phyloP scores from a whole-genome alignment of 2,797 vertebrate species.

The Vespertilio murinus region DNA sequence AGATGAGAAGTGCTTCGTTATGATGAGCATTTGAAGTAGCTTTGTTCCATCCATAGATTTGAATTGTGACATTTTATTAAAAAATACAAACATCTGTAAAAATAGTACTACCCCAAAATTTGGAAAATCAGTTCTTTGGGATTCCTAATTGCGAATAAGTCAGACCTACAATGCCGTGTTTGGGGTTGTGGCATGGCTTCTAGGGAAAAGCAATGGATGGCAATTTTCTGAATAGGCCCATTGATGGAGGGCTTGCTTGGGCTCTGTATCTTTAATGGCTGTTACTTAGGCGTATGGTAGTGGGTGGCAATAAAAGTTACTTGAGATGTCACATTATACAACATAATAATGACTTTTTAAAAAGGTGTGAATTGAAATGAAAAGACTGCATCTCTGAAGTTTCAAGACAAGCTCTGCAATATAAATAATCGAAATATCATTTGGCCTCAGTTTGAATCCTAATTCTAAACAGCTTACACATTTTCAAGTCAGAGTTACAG shows the following conservation, averaged over 20 bases:
- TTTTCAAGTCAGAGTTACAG: conserved; percentile 80
- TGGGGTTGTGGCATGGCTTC: background rate
- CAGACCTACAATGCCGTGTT: background rate
- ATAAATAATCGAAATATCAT: conserved; percentile 80
- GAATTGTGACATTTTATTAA: conserved; percentile 22
- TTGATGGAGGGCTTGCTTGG: background rate
- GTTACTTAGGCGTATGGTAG: conserved; percentile 36
- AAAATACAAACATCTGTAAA: background rate
- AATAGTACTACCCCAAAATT: background rate
- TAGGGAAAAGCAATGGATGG: background rate
- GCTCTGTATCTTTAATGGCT: conserved; percentile 36
- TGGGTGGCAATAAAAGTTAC: conserved; percentile 65
- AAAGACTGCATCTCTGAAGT: conserved; percentile 68
- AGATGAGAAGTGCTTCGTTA: background rate
- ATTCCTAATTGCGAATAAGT: background rate
- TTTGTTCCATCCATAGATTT: background rate
- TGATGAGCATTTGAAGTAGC: background rate
- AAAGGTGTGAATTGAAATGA: conserved; percentile 70
- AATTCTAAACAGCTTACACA: conserved; percentile 76
- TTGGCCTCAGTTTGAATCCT: conserved; percentile 72
- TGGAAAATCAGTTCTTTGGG: background rate
- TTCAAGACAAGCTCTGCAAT: conserved; percentile 71
- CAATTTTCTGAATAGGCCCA: conserved; percentile 46
- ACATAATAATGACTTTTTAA: conserved; percentile 71
- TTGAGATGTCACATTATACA: conserved; percentile 66